Conservation (phyloP, 2,797 vertebrate species). For the Characodon lateralis region DNA sequence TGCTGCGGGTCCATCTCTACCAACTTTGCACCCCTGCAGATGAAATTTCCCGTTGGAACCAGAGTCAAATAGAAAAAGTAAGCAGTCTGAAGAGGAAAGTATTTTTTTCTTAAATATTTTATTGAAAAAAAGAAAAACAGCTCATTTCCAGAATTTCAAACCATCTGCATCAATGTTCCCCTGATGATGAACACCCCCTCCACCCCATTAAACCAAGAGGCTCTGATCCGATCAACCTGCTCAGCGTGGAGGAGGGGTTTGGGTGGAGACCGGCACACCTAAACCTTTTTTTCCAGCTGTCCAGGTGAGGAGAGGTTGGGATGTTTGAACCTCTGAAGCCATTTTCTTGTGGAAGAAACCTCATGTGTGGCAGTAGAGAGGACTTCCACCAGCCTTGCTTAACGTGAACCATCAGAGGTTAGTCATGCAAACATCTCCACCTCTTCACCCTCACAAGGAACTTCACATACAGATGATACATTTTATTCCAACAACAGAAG, state of each 20-base stretch:
- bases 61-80: background rate
- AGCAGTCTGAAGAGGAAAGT: background rate
- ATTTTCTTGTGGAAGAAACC: no score
- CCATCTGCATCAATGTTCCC: slow-evolving; percentile 80
- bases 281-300: no score
- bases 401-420: background rate
- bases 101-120: slow-evolving; percentile 81
- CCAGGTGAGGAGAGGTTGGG: no score
- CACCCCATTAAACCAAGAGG: slow-evolving; percentile 1
- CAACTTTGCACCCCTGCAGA: no score
- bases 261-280: no score
- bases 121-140: slow-evolving; percentile 78
- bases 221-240: no score
- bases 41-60: no score
- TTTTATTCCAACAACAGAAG: background rate
- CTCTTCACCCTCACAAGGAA: background rate
- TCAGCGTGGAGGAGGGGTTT: no score
- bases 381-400: no score
- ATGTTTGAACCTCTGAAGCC: no score
- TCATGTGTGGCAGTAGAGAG: background rate
- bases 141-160: slow-evolving; percentile 76
- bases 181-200: slow-evolving; percentile 28
- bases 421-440: background rate
- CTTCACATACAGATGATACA: background rate
- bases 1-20: no score